Percentiles rank a stretch among this genome's conserved stretches.
phyloP scores from a whole-genome alignment of 2,113 vertebrate species.

The Eidolon helvum region DNA sequence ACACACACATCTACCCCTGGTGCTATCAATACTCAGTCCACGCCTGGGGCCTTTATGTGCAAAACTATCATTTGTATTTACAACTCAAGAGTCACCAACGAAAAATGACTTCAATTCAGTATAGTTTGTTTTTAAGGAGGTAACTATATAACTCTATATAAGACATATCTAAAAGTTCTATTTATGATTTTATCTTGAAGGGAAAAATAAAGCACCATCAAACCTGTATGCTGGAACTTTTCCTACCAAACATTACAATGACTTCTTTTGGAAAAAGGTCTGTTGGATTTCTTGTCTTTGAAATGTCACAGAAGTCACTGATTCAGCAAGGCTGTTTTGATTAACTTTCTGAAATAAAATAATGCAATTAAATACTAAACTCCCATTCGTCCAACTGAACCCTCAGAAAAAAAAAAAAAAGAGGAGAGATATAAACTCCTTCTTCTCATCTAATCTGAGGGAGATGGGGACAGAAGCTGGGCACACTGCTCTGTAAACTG shows the following conservation, averaged over 20 bases:
- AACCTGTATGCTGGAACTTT: not conserved
- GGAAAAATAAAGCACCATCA: not conserved
- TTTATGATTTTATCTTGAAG: not conserved
- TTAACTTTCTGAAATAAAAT: constrained; percentile 5
- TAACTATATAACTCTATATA: not conserved
- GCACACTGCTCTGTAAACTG: not conserved
- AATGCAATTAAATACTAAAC: not conserved
- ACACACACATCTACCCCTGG: not conserved
- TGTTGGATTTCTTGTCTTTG: not conserved
- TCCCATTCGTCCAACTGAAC: not conserved
- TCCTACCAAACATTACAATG: not conserved
- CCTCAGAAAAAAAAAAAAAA: not conserved
- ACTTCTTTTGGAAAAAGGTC: not conserved
- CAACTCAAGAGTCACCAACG: not conserved
- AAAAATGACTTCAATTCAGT: not conserved
- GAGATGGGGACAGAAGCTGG: not conserved
- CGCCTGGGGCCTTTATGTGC: not conserved
- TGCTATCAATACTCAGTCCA: not conserved
- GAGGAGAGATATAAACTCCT: not conserved
- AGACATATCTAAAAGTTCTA: not conserved
- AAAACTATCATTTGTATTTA: not conserved
- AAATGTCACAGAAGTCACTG: not conserved
- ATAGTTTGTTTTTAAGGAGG: not conserved
- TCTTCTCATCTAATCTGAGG: not conserved
- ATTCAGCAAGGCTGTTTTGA: not conserved